A percentile compares a stretch with the other conserved stretches of the same genome.
Evolutionary conservation across 2,888 invertebrate species (phyloP).

Genomic region (Chrysolina oricalcia): DNA sequence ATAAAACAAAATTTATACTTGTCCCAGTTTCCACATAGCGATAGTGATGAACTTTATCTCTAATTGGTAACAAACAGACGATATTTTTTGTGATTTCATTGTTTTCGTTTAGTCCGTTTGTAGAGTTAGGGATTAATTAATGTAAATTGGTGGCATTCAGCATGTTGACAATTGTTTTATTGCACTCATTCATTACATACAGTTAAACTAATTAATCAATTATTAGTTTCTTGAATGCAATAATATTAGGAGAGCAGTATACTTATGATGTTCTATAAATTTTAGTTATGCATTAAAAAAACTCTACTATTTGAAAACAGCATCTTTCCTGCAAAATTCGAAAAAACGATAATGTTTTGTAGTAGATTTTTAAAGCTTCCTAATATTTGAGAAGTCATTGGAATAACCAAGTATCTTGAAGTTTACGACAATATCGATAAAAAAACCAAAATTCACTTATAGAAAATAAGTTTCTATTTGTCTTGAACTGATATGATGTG

Average conservation of each 20-base stretch:
- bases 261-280: too few species aligned
- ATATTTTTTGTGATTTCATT: conserved; percentile 30
- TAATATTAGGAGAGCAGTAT: not conserved
- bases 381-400: too few species aligned
- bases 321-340: too few species aligned
- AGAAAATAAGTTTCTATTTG: too few species aligned
- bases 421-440: too few species aligned
- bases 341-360: too few species aligned
- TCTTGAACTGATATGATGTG: too few species aligned
- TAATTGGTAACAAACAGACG: conserved; percentile 21
- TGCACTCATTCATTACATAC: conserved; percentile 7
- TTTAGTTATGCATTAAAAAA: too few species aligned
- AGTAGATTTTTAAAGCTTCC: too few species aligned
- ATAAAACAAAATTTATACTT: conserved; percentile 30
- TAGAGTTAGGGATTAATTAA: conserved; percentile 28
- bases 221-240: not conserved
- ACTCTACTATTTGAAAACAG: too few species aligned
- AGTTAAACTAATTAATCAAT: not conserved
- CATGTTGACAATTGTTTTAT: conserved; percentile 27
- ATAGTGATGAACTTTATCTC: conserved; percentile 32
- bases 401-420: not conserved
- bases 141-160: conserved; percentile 30
- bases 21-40: conserved; percentile 34
- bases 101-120: conserved; percentile 24
- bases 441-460: too few species aligned